A percentile compares a stretch with the other conserved stretches of the same genome.
phyloP scores from a whole-genome alignment of 2,113 vertebrate genomes.

The Machaerirhynchus nigripectus region DNA sequence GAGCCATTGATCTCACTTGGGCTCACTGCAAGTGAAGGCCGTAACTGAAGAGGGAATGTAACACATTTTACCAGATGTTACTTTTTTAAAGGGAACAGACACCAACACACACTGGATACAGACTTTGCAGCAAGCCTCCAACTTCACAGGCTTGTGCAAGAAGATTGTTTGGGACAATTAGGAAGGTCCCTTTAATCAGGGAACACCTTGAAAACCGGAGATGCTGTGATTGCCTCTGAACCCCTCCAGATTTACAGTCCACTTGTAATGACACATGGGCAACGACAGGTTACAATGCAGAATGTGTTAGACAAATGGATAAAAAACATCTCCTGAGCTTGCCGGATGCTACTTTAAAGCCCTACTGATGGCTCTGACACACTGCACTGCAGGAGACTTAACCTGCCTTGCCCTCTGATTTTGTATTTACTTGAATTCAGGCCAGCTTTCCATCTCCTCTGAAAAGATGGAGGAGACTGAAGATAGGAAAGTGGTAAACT shows the following conservation, averaged over 20 bases:
- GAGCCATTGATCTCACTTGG: neutral
- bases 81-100: neutral
- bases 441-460: neutral
- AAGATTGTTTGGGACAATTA: neutral
- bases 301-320: neutral
- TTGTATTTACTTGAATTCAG: neutral
- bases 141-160: neutral
- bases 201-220: neutral
- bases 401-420: neutral
- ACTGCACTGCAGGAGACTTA: neutral
- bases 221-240: neutral
- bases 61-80: neutral
- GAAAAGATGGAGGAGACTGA: neutral
- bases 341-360: neutral
- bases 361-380: neutral
- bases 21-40: neutral
- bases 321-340: neutral
- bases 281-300: neutral
- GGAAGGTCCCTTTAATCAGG: neutral
- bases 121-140: neutral
- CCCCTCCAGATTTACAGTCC: neutral
- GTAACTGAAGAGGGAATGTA: neutral
- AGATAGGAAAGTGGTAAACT: neutral
- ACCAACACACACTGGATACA: neutral
- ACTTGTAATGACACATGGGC: neutral